Evolutionary conservation across 2,888 invertebrate species (phyloP), one percentile per base, ranked within the genome.

Genomic region (Baccha elongata): DNA sequence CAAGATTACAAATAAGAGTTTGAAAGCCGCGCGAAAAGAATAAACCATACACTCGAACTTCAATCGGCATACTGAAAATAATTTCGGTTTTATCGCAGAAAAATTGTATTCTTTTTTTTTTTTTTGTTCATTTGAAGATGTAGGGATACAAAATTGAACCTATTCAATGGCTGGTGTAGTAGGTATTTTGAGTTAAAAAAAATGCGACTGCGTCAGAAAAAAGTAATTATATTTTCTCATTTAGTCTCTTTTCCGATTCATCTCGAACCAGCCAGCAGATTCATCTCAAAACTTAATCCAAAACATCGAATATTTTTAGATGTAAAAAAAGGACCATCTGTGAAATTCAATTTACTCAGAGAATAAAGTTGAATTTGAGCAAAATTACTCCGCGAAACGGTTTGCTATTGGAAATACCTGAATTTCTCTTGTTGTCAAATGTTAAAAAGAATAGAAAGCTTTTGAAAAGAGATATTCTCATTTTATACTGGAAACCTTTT

Each of bases 31-130:
- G 53, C 76, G 48, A 68, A 72, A 62, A 17, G 17, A 64, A 44
- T 62, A 72, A 62, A 76, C 83, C 83, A 83, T 72, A 72, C 83
- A 72, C 76, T 83, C 83, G 83, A 67, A 52, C 76, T 64, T 71
- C 83, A 83, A 76, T 83, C 83, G 76, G 83, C 75, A 72, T 76
- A 83, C 83, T 83, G 83, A 83, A 72, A 44, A 55, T 72, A 37
- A 67, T 53, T 76, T 72, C 40, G 62, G 67, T 76, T 80, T 83
- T 76, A 83, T 83, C 76, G 72, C 46, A 60, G 29, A 71, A 65
- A 29, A 67, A 62, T 62, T 72, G 35, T 46, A 58, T 62, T 23
- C 32, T 32, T 52, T 53, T 35, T 11, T 7, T 35, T 55, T 21
- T 37, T 37, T 10, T 29, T 7, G 2, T 4, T 15, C 17, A 52